These are phyloP conservation scores for Rhadina sibilatrix DNA, from an alignment of 2,113 vertebrate genomes.

Conservation along the genomic window DNA sequence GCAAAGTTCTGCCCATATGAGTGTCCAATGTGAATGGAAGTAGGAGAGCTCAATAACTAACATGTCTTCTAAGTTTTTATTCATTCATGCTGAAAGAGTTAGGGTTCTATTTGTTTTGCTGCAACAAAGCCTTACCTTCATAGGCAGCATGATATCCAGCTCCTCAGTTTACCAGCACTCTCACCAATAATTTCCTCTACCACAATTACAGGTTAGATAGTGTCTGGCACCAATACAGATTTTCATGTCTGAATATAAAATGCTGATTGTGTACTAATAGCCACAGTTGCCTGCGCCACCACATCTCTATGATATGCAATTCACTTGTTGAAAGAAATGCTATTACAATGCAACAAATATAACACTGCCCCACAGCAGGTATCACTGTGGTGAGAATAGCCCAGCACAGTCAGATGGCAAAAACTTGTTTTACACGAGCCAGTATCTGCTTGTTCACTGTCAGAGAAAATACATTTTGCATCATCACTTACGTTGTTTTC, in stretches of 20 bases:
- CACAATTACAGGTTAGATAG: not conserved
- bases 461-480: slow-evolving; percentile 45
- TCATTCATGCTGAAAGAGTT: not conserved
- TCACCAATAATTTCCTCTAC: not conserved
- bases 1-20: not conserved
- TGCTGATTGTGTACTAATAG: not conserved
- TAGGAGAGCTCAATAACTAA: not conserved
- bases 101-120: not conserved
- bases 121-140: not conserved
- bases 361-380: slow-evolving; percentile 8
- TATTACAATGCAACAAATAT: slow-evolving; percentile 16
- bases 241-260: not conserved
- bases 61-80: not conserved
- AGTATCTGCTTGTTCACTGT: slow-evolving; percentile 26
- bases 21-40: not conserved
- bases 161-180: not conserved
- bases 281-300: not conserved
- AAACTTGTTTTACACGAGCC: slow-evolving; percentile 5
- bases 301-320: not conserved
- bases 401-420: not conserved
- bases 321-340: not conserved
- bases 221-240: not conserved
- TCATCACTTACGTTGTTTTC: slow-evolving; percentile 33
- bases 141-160: not conserved
- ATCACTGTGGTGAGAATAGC: not conserved